Evolutionary conservation across 2,113 vertebrate genomes (phyloP).

Genomic region (Callopanchax toddi): DNA sequence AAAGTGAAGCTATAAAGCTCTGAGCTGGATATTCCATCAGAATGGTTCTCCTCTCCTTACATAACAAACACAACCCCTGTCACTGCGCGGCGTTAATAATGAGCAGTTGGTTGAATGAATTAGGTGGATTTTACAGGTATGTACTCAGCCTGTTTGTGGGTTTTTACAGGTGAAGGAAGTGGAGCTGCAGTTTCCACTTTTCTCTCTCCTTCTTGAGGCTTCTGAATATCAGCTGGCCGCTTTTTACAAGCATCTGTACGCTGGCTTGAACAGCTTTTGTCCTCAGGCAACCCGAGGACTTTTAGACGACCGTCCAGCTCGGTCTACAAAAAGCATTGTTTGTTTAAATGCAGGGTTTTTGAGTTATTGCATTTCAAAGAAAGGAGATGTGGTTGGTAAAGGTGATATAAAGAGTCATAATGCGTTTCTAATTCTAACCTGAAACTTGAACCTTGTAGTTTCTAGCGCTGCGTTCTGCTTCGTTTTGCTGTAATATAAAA

Average conservation of each 20-base stretch:
- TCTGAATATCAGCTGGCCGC: constrained; percentile 41
- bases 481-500: too few species aligned
- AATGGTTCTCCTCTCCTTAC: constrained; percentile 59
- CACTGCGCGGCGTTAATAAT: constrained; percentile 3
- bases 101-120: constrained; percentile 13
- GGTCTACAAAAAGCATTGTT: not conserved
- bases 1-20: constrained; percentile 63
- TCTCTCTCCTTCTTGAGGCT: constrained; percentile 21
- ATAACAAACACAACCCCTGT: constrained; percentile 47
- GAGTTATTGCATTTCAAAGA: too few species aligned
- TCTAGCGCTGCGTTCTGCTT: too few species aligned
- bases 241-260: constrained; percentile 39
- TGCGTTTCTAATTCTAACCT: not conserved
- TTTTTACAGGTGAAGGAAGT: constrained; percentile 35
- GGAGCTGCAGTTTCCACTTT: constrained; percentile 8
- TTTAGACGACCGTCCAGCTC: not conserved
- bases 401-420: not conserved
- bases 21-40: constrained; percentile 64
- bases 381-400: too few species aligned
- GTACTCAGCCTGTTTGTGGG: not conserved
- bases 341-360: too few species aligned
- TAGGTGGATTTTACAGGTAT: constrained; percentile 9
- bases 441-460: too few species aligned
- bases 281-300: constrained; percentile 4
- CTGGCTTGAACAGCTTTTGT: constrained; percentile 4